phyloP scores from a whole-genome alignment of 2,888 invertebrate genomes.

The Meliscaeva auricollis region DNA sequence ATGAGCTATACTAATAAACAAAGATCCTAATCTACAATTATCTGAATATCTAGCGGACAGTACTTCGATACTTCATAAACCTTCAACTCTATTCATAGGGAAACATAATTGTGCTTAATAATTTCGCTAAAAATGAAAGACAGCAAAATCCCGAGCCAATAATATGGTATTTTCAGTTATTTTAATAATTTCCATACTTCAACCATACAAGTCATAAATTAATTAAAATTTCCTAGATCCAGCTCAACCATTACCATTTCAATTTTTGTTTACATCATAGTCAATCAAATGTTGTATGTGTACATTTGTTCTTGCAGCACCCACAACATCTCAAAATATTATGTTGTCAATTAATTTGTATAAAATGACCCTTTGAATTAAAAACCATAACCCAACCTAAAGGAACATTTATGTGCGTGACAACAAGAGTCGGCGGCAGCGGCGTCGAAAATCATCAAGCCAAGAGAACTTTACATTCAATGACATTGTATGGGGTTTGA shows the following conservation, averaged over 20 bases:
- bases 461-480: conserved; percentile 50
- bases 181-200: background rate
- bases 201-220: conserved; percentile 10
- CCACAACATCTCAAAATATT: conserved; percentile 13
- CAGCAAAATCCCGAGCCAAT: no score
- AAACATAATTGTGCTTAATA: no score
- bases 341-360: conserved; percentile 58
- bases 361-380: conserved; percentile 42
- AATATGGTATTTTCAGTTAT: no score
- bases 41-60: no score
- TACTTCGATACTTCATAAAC: no score
- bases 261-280: conserved; percentile 31
- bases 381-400: conserved; percentile 15
- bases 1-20: no score
- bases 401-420: conserved; percentile 52
- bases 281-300: conserved; percentile 1
- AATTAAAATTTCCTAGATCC: conserved; percentile 1
- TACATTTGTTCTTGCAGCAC: background rate
- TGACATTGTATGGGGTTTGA: conserved; percentile 41
- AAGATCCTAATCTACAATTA: no score
- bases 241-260: conserved; percentile 29
- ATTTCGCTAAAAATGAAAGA: no score
- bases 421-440: conserved; percentile 2
- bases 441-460: conserved; percentile 47
- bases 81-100: no score